phyloP scores from a whole-genome alignment of 2,888 invertebrate species.

The Ernsta delagoae region DNA sequence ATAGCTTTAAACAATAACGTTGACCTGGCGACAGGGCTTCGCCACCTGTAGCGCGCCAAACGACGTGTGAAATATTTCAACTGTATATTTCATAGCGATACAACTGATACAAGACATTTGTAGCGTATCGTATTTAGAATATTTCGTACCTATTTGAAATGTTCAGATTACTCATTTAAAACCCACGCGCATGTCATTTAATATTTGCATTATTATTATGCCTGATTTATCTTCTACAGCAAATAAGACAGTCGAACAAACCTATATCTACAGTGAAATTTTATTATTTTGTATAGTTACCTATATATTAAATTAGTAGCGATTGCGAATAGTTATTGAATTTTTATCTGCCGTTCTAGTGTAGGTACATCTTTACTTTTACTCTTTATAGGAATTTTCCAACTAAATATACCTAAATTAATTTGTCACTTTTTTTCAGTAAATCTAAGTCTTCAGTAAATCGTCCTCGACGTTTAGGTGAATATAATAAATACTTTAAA shows the following conservation, averaged over 20 bases:
- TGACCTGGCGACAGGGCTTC: constrained; percentile 17
- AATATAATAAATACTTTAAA: no score
- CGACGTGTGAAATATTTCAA: constrained; percentile 21
- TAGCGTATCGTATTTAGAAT: constrained; percentile 18
- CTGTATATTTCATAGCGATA: constrained; percentile 16
- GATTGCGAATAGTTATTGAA: no score
- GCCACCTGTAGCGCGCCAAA: constrained; percentile 29
- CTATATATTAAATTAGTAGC: no score
- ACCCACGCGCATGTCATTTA: not conserved
- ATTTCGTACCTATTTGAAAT: constrained; percentile 9
- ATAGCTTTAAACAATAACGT: constrained; percentile 12
- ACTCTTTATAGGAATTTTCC: no score
- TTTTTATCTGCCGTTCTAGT: no score
- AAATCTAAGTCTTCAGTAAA: no score
- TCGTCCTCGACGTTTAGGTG: no score
- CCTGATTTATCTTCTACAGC: not conserved
- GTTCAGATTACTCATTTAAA: not conserved
- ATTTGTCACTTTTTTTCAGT: no score
- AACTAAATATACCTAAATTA: no score
- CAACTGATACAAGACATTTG: constrained; percentile 15
- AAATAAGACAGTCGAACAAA: not conserved
- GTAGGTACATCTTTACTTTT: no score
- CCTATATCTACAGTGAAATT: no score
- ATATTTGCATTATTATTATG: not conserved
- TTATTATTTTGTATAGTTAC: no score